phyloP scores from a whole-genome alignment of 1,140 invertebrate species.

The Drosophila murphyi region DNA sequence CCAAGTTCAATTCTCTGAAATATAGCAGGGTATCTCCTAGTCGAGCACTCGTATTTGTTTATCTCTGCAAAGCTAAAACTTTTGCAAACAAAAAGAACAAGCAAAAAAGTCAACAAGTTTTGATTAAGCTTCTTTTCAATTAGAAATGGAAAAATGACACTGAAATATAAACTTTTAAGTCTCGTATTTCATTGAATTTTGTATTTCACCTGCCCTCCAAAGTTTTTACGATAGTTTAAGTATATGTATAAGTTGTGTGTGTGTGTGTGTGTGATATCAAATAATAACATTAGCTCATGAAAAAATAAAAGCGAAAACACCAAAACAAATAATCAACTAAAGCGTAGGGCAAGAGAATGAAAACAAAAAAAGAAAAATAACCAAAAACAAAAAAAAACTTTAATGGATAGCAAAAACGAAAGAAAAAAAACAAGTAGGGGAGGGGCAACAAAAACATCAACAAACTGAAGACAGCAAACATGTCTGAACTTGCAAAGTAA shows the following conservation, averaged over 20 bases:
- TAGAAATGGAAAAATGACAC: not conserved
- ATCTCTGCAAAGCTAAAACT: not conserved
- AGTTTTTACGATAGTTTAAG: not conserved
- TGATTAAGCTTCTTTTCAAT: not conserved
- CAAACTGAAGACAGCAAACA: slow-evolving; percentile 26
- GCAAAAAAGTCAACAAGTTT: not conserved
- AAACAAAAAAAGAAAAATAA: not conserved
- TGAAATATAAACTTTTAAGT: not conserved
- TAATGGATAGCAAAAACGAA: slow-evolving; percentile 7
- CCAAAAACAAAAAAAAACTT: slow-evolving; percentile 4
- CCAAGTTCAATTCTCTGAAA: not conserved
- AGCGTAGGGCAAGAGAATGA: slow-evolving; percentile 22
- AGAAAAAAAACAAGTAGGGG: not conserved
- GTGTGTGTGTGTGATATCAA: not conserved
- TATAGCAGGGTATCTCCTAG: no score
- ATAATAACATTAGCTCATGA: not conserved
- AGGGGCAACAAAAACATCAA: slow-evolving; percentile 53
- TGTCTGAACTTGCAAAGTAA: slow-evolving; percentile 30
- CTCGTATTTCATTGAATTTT: slow-evolving; percentile 15
- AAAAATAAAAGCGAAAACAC: slow-evolving; percentile 26
- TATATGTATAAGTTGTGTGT: not conserved
- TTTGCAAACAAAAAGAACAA: not conserved
- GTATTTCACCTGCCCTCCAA: slow-evolving; percentile 11
- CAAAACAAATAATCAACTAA: slow-evolving; percentile 46
- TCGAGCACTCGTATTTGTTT: not conserved